Evolutionary conservation across 2,113 vertebrate genomes (phyloP).

Genomic region (Apistogramma diplotaenia): DNA sequence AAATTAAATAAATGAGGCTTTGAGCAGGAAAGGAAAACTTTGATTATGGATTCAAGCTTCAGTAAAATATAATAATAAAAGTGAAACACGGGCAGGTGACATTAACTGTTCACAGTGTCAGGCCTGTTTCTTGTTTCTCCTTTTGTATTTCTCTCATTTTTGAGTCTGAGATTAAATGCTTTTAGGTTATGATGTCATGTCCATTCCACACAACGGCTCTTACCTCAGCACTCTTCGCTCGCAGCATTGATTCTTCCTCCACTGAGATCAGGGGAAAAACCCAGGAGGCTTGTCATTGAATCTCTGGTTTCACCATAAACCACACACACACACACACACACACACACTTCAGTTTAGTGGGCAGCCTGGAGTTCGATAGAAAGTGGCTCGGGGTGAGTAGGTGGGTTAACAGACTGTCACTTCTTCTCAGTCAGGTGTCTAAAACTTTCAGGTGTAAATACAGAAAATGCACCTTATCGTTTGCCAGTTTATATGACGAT

Average conservation of each 20-base stretch:
- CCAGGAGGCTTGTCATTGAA: neutral
- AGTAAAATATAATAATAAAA: neutral
- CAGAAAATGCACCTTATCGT: neutral
- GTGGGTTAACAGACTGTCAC: conserved; percentile 5
- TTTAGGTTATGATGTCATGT: conserved; percentile 5
- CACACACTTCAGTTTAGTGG: neutral
- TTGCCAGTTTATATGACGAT: neutral
- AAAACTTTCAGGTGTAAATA: neutral
- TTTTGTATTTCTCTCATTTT: neutral
- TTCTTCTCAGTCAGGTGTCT: neutral
- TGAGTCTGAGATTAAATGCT: neutral
- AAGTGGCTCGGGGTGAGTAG: neutral
- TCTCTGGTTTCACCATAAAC: neutral
- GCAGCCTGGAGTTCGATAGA: neutral
- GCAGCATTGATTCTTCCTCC: conserved; percentile 8
- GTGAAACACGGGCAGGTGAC: neutral
- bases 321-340: neutral
- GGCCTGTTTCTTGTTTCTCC: neutral
- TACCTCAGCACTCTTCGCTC: neutral
- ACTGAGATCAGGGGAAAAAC: conserved; percentile 2
- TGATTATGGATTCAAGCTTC: neutral
- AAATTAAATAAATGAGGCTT: neutral
- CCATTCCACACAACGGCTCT: neutral
- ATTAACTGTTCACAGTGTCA: neutral
- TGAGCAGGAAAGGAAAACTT: neutral